Base-by-base conservation (phyloP, 2,888 invertebrate species). In the Lysandra coridon region DNA sequence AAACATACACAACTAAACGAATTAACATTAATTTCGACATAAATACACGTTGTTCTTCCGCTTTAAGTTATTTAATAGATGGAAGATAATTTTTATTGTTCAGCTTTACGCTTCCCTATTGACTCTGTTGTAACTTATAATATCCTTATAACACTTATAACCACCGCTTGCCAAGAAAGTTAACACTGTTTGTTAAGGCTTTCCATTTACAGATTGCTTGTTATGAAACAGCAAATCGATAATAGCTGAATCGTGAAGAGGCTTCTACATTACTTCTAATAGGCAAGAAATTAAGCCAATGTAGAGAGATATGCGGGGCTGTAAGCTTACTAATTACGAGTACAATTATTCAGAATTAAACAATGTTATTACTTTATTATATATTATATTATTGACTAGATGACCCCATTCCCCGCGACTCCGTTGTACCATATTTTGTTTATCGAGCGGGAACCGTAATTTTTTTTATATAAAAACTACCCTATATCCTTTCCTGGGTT, bases 1-100 rank as follows among this genome's bases (percentile, higher is more conserved):
- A 83, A 82, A 83, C 82, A 37, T 78, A 80, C 80, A 57, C 80
- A 62, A 17, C 69, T 40, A 37, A 73, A 73, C 57, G 30, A 79
- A 79, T 75, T 75, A 75, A 74, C 62, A 75, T 79, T 40, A 62
- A 74, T 79, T 79, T 79, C 79, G 79, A 79, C 79, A 74, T 79
- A 44, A 75, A 53, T 30, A 33, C 49, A 75, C 57, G 53, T 76
- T 76, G 33, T 57, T 76, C 76, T 76, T 76, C 76, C 76, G 76
- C 33, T 30, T 76, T 76, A 49, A 60, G 73, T 62, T 49, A 79
- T 62, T 75, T 75, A 79, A 74, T 40, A 62, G 74, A 79, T 62
- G 23, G 1, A 75, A 62, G 79, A 79, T 74, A 79, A 12, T 57
- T 44, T 44, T 33, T 49, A n/a, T 74, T 23, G 44, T 74, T 74